A percentile compares a stretch with the other conserved stretches of the same genome.
Evolutionary conservation across 2,797 vertebrate species (phyloP).

Genomic region (Chaenodraco wilsoni): DNA sequence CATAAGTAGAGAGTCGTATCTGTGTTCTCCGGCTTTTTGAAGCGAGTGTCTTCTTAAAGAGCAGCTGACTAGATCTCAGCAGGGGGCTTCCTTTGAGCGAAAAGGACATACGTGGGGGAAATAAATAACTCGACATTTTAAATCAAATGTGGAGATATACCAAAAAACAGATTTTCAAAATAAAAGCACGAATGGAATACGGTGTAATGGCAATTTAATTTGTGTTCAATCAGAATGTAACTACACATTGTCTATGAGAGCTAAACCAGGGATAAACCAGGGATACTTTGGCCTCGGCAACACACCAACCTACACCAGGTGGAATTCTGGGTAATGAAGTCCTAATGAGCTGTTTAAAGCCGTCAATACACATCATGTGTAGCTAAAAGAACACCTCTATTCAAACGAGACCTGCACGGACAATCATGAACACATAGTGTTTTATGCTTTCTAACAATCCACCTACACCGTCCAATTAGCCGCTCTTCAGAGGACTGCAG

Average conservation of each 20-base stretch:
- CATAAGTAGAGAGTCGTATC: conserved; percentile 29
- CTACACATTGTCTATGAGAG: not conserved
- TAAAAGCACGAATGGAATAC: not conserved
- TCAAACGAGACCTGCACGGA: not conserved
- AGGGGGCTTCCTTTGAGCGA: conserved; percentile 25
- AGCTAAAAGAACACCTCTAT: not conserved
- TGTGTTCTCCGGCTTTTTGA: conserved; percentile 21
- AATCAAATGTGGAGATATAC: conserved; percentile 13
- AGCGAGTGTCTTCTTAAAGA: conserved; percentile 30
- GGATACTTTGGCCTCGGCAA: not conserved
- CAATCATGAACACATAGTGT: conserved; percentile 24
- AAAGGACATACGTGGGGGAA: conserved; percentile 6
- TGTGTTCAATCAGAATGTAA: not conserved
- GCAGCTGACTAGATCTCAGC: conserved; percentile 15
- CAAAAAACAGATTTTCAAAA: conserved; percentile 11
- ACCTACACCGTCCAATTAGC: conserved; percentile 48
- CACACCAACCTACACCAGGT: not conserved
- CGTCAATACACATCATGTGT: not conserved
- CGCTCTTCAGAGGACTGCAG: conserved; percentile 24
- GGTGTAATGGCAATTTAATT: too few relatives aligned
- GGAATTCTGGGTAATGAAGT: not conserved
- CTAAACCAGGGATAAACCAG: not conserved
- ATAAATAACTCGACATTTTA: conserved; percentile 22
- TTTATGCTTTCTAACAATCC: conserved; percentile 29
- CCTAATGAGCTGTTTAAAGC: not conserved